Evolutionary conservation across 1,140 invertebrate genomes (phyloP).

Genomic region (Drosophila fuyamai): DNA sequence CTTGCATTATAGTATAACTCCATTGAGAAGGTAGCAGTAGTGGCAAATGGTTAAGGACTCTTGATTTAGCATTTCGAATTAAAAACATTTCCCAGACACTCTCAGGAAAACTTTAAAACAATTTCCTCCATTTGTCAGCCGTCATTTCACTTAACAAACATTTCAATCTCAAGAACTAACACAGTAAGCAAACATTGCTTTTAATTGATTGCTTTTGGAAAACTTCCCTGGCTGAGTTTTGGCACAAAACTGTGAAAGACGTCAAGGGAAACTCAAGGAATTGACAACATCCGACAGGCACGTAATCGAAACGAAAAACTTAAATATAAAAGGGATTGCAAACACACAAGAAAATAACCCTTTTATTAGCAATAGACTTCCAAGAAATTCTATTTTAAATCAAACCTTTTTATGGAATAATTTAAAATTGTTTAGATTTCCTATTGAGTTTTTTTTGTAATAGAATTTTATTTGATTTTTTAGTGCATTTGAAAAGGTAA

Average conservation of each 20-base stretch:
- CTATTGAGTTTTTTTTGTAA: no score
- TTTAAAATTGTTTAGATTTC: background rate
- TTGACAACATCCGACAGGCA: conserved; percentile 22
- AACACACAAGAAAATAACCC: conserved; percentile 14
- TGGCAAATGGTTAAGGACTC: background rate
- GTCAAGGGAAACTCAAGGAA: conserved; percentile 50
- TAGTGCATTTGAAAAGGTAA: background rate
- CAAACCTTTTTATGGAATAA: no score
- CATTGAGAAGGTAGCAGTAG: conserved; percentile 1
- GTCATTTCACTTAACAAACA: conserved; percentile 31
- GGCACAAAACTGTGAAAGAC: conserved; percentile 44
- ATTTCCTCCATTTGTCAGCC: conserved; percentile 35
- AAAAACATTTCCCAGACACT: background rate
- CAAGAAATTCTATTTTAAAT: background rate
- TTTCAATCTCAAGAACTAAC: conserved; percentile 24
- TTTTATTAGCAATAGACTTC: background rate
- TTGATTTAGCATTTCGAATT: no score
- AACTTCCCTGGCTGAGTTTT: conserved; percentile 4
- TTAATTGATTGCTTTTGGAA: conserved; percentile 62
- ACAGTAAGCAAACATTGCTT: conserved; percentile 36
- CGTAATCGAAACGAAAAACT: conserved; percentile 20
- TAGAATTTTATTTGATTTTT: conserved; percentile 4
- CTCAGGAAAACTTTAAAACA: background rate
- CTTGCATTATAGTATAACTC: background rate
- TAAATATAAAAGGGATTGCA: background rate